Conservation (phyloP, 1,140 invertebrate species). For the Drosophila lini region DNA sequence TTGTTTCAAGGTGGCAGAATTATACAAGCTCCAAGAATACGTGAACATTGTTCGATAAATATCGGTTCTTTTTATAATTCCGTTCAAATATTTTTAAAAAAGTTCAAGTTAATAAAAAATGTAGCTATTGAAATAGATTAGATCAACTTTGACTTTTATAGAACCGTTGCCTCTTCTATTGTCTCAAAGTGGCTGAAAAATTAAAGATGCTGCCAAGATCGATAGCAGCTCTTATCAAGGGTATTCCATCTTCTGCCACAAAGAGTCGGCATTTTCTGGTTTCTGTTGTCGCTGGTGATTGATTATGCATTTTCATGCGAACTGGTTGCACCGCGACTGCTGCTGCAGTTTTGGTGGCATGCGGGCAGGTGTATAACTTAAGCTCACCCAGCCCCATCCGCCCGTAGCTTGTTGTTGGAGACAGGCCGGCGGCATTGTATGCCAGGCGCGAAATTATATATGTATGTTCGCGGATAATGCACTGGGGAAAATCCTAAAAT, state of each 20-base stretch:
- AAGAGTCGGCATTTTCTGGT: conserved; percentile 1
- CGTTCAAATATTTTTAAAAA: neutral
- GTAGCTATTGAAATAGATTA: neutral
- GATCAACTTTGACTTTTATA: neutral
- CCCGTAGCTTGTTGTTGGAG: conserved; percentile 62
- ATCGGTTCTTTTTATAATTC: neutral
- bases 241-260: conserved; percentile 16
- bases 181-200: neutral
- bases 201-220: neutral
- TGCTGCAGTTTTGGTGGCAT: conserved; percentile 59
- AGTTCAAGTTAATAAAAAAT: neutral
- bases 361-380: conserved; percentile 60
- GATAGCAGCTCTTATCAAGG: conserved; percentile 8
- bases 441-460: conserved; percentile 41
- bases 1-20: neutral
- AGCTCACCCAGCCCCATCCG: conserved; percentile 20
- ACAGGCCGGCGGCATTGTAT: conserved; percentile 67
- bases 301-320: conserved; percentile 81
- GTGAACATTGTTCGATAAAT: neutral
- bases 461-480: conserved; percentile 18
- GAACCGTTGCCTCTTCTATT: neutral
- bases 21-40: too few species aligned
- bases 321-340: conserved; percentile 57
- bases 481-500: conserved; percentile 1
- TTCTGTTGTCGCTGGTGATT: conserved; percentile 68